Evolutionary conservation across 2,888 invertebrate genomes (phyloP).

Genomic region (Hydropsyche betteni): DNA sequence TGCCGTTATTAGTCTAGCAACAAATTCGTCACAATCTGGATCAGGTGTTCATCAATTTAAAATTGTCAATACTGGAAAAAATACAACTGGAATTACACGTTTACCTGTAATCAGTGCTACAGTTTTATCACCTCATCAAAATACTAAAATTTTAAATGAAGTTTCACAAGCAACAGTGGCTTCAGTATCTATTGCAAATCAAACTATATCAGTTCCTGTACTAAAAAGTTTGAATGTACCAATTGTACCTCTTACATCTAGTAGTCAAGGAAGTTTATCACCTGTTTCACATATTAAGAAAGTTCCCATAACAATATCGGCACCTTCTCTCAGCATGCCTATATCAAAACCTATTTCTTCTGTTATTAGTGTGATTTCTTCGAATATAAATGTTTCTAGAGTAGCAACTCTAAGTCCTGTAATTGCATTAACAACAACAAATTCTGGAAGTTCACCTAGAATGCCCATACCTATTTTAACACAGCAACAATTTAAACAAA

Average conservation of each 20-base stretch:
- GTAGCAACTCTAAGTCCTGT: constrained; percentile 60
- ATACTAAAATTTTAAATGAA: constrained; percentile 65
- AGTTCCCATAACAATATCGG: constrained; percentile 59
- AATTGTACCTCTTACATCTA: constrained; percentile 57
- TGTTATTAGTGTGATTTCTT: constrained; percentile 64
- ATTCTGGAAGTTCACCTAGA: constrained; percentile 57
- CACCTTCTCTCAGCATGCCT: constrained; percentile 59
- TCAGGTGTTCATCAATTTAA: constrained; percentile 63
- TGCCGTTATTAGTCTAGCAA: constrained; percentile 64
- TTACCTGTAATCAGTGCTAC: constrained; percentile 61
- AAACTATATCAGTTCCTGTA: constrained; percentile 65
- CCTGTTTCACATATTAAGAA: constrained; percentile 59
- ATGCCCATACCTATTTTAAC: constrained; percentile 63
- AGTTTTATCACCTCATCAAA: constrained; percentile 60
- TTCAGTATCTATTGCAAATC: constrained; percentile 65
- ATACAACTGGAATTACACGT: constrained; percentile 57
- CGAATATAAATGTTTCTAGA: constrained; percentile 57
- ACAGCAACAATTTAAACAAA: constrained; percentile 65
- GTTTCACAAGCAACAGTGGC: constrained; percentile 69
- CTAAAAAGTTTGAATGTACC: constrained; percentile 62
- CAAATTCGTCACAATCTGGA: constrained; percentile 59
- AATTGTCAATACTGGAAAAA: constrained; percentile 59
- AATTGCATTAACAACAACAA: constrained; percentile 60
- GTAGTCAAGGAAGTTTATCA: constrained; percentile 52
- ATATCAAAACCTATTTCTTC: constrained; percentile 62